Conservation (phyloP, 2,113 vertebrate genomes). For the Nycticorax nycticorax region DNA sequence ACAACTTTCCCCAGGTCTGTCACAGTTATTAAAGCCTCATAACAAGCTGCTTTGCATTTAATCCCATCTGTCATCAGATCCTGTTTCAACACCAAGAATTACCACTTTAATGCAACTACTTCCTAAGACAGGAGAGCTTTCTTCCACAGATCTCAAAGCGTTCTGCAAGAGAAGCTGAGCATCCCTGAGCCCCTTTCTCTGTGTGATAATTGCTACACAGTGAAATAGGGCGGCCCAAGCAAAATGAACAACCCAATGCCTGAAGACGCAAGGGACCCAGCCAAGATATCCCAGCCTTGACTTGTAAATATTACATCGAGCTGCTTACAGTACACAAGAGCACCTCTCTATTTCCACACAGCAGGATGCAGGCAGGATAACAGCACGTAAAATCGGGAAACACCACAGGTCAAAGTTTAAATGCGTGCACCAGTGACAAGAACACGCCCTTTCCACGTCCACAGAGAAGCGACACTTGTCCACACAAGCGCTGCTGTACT, state of each 20-base stretch:
- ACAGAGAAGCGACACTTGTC: neutral
- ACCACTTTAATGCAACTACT: conserved; percentile 14
- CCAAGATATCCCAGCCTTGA: neutral
- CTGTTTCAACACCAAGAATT: conserved; percentile 46
- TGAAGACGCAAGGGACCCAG: neutral
- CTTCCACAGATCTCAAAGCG: neutral
- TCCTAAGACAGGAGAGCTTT: conserved; percentile 20
- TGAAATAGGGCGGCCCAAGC: neutral
- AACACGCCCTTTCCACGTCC: neutral
- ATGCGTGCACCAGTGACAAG: neutral
- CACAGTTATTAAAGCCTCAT: conserved; percentile 45
- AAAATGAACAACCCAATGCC: neutral
- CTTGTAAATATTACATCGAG: neutral
- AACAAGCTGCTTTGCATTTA: conserved; percentile 55
- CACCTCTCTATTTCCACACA: neutral
- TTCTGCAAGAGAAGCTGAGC: neutral
- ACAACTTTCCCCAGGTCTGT: conserved; percentile 39
- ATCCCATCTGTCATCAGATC: conserved; percentile 63
- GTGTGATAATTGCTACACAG: neutral
- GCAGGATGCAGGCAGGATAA: neutral
- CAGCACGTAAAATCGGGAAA: neutral
- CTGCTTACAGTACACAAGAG: neutral
- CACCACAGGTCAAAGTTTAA: neutral
- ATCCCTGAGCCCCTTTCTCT: neutral
- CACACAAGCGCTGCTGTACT: neutral